Percentiles rank a stretch among this genome's conserved stretches.
phyloP scores from a whole-genome alignment of 2,888 invertebrate species.

The Phyllotreta cruciferae region DNA sequence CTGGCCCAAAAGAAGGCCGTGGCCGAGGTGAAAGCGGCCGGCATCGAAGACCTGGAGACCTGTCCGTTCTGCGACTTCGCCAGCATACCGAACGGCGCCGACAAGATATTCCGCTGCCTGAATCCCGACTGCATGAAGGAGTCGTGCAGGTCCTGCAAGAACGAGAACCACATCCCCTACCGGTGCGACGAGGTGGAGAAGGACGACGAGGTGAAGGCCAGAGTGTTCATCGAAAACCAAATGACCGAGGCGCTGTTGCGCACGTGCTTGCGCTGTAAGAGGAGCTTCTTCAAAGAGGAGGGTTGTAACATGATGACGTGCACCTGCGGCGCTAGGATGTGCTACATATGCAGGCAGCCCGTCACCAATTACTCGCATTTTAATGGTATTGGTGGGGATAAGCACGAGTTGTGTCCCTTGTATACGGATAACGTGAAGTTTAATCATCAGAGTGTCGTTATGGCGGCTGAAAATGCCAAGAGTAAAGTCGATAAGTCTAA shows the following conservation, averaged over 20 bases:
- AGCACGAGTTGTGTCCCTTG: conserved; percentile 57
- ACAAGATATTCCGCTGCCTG: conserved; percentile 63
- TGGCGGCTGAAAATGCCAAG: conserved; percentile 56
- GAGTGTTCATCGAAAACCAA: conserved; percentile 64
- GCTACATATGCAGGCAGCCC: conserved; percentile 64
- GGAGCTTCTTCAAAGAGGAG: conserved; percentile 63
- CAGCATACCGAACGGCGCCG: conserved; percentile 60
- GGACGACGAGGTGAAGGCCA: conserved; percentile 56
- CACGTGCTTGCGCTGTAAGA: conserved; percentile 61
- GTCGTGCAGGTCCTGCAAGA: conserved; percentile 63
- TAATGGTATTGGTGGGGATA: conserved; percentile 58
- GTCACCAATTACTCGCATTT: conserved; percentile 66
- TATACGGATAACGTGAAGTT: conserved; percentile 57
- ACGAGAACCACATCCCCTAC: conserved; percentile 64
- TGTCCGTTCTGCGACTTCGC: conserved; percentile 69
- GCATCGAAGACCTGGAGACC: conserved; percentile 63
- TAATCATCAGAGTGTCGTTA: conserved; percentile 57
- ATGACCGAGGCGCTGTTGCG: conserved; percentile 63
- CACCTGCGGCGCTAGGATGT: conserved; percentile 64
- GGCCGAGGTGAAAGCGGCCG: conserved; percentile 62
- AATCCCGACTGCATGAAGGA: conserved; percentile 66
- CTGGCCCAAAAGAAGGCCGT: conserved; percentile 62
- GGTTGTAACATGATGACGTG: conserved; percentile 69
- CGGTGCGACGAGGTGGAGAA: conserved; percentile 62
- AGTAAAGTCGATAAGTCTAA: conserved; percentile 52